Evolutionary conservation across 2,113 vertebrate species (phyloP).

Genomic region (Caranx ignobilis): DNA sequence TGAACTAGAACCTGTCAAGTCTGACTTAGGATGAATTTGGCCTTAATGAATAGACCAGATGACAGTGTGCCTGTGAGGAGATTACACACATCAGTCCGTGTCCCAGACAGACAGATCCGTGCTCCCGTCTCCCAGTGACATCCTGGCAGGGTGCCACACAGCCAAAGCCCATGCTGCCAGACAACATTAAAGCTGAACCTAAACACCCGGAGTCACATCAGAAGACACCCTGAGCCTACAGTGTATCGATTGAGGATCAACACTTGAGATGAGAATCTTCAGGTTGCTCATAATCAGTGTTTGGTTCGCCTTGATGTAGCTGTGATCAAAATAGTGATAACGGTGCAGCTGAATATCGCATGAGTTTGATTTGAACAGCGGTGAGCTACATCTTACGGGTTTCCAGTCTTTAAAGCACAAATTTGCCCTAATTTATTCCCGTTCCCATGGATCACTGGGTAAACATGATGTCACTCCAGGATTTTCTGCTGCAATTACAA

Average conservation of each 20-base stretch:
- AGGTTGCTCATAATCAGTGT: slow-evolving; percentile 32
- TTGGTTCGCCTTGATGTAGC: slow-evolving; percentile 33
- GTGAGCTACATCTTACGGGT: slow-evolving; percentile 5
- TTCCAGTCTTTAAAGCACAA: not conserved
- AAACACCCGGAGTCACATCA: slow-evolving; percentile 37
- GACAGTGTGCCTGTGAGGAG: slow-evolving; percentile 53
- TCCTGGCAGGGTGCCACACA: slow-evolving; percentile 52
- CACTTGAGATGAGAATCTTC: slow-evolving; percentile 37
- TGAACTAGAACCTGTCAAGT: slow-evolving; percentile 10
- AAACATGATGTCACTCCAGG: slow-evolving; percentile 13
- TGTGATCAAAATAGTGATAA: slow-evolving; percentile 38
- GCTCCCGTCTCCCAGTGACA: slow-evolving; percentile 1
- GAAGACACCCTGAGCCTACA: slow-evolving; percentile 17
- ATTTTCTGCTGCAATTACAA: not conserved
- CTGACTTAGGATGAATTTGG: slow-evolving; percentile 9
- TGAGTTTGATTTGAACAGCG: slow-evolving; percentile 21
- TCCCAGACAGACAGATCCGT: slow-evolving; percentile 40
- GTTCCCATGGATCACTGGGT: not conserved
- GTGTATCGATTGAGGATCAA: slow-evolving; percentile 45
- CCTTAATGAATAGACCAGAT: slow-evolving; percentile 47
- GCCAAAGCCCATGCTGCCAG: slow-evolving; percentile 33
- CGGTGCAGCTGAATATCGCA: not conserved
- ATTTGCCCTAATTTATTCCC: not conserved
- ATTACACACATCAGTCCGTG: slow-evolving; percentile 52
- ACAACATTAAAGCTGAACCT: slow-evolving; percentile 56